Evolutionary conservation across 2,797 vertebrate genomes (phyloP), one percentile per base, ranked within the genome.

Genomic region (Urophycis tenuis): DNA sequence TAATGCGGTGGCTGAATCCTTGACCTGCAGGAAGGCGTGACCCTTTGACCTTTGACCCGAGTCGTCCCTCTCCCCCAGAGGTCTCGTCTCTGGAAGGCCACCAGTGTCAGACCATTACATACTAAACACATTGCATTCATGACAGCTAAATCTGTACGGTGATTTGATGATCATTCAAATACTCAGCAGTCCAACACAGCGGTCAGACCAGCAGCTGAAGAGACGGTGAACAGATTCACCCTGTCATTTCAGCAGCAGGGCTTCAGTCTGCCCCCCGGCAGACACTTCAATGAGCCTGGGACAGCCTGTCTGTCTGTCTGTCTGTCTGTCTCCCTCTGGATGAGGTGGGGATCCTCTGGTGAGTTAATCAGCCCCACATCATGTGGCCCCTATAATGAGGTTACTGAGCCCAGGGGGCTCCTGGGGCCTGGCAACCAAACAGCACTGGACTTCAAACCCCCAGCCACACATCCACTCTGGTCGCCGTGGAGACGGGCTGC

Each of bases 21-120:
- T 91, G 91, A 92, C 90, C 89, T 91, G 88, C 88, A 91, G 89
- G 74, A 85, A 77, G 85, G 84, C 78, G 34, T 25, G 77, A 74
- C 76, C 79, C 81, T 75, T 0, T 1, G 75, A 85, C 79, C 81
- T 75, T 0, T 1, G 75, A 85, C 70, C 39, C 78, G 71, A 81
- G 72, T 75, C 73, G 80, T 73, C 3, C 33, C 36, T 22, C 71
- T 19, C 71, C n/a, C 71, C 14, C 71, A 9, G 31, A 32, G 2
- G 60, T 1, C 60, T 36, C n/a, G 34, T 72, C 31, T 22, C 36
- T 3, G 75, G 76, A n/a, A n/a, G 25, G 11, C n/a, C 12, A 25
- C 0, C 60, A 29, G 60, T 64, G 49, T 17, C n/a, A 29, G 45
- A 12, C 60, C 60, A 29, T 29, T 29, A 64, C 2, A 64, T 29